These are phyloP conservation scores for Knipowitschia caucasica DNA, from an alignment of 2,797 vertebrate genomes.

Conservation along the genomic window DNA sequence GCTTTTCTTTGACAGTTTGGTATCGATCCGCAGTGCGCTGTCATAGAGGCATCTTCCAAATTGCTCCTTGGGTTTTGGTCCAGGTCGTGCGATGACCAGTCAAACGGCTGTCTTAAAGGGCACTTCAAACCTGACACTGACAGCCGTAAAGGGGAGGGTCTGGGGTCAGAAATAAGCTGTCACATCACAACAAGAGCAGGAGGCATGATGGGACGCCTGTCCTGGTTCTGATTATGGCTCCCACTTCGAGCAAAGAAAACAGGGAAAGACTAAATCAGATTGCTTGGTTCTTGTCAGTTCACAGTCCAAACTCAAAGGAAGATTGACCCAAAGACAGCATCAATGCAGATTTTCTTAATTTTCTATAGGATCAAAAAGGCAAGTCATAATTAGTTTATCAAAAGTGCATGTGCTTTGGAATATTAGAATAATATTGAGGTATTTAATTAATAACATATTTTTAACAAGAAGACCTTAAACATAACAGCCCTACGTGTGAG, in stretches of 20 bases:
- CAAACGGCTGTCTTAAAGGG: slow-evolving; percentile 63
- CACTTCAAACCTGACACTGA: slow-evolving; percentile 65
- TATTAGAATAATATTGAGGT: no score
- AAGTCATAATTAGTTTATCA: no score
- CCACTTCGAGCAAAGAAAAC: slow-evolving; percentile 41
- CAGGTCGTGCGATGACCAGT: slow-evolving; percentile 62
- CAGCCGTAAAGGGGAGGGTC: slow-evolving; percentile 51
- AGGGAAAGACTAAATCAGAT: neutral
- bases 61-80: slow-evolving; percentile 52
- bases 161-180: slow-evolving; percentile 59
- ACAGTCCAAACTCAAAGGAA: neutral
- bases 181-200: slow-evolving; percentile 30
- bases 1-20: slow-evolving; percentile 62
- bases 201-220: slow-evolving; percentile 18
- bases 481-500: no score
- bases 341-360: no score
- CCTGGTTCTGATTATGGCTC: slow-evolving; percentile 30
- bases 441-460: no score
- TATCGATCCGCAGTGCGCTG: slow-evolving; percentile 70
- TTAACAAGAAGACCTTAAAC: no score
- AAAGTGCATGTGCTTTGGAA: no score
- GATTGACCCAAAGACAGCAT: no score
- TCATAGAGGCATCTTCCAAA: slow-evolving; percentile 64
- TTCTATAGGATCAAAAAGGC: no score
- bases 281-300: neutral